These are phyloP conservation scores for Xenops minutus DNA, from an alignment of 2,797 vertebrate species.

Conservation along the genomic window DNA sequence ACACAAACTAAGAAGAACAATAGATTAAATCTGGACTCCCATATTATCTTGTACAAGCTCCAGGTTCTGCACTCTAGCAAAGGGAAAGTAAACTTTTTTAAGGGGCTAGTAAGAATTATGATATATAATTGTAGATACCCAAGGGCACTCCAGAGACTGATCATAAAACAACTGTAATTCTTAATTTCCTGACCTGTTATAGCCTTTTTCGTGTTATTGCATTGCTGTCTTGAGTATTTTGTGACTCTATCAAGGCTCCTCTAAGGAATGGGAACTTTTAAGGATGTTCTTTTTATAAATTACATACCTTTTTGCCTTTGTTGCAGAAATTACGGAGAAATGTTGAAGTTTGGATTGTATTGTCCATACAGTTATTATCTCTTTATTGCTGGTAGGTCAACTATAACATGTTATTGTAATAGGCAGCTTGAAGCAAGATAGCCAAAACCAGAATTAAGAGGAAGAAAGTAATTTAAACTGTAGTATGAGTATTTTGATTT, in stretches of 20 bases:
- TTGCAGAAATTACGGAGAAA: not conserved
- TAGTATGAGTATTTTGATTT: not conserved
- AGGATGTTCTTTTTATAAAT: not conserved
- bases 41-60: not conserved
- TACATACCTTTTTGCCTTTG: not conserved
- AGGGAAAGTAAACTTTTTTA: not conserved
- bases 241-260: not conserved
- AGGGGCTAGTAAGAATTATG: not conserved
- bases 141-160: not conserved
- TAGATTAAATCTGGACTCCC: not conserved
- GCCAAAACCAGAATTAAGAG: not conserved
- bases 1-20: not conserved
- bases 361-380: not conserved
- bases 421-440: not conserved
- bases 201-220: not conserved
- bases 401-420: not conserved
- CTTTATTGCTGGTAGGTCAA: not conserved
- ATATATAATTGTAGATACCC: not conserved
- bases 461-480: not conserved
- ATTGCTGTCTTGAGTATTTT: not conserved
- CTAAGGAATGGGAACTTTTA: not conserved
- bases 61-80: not conserved
- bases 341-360: not conserved
- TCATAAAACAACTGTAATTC: conserved; percentile 9
- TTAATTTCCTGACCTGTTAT: not conserved